Base-by-base conservation (phyloP, 2,888 invertebrate genomes). In the Athalia circularis region DNA sequence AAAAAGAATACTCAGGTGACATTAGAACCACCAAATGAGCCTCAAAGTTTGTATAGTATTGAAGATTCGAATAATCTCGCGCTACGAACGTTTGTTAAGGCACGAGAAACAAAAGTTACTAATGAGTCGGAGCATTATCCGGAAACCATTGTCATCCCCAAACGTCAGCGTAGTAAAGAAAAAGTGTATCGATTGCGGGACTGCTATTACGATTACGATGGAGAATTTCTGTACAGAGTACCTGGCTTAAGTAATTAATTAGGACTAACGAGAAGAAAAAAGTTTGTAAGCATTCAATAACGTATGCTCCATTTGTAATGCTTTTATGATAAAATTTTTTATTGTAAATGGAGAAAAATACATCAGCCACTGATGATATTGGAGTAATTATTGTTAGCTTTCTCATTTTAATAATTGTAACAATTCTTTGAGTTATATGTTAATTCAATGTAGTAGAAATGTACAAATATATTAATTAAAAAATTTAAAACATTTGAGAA, bases 161-260 rank as follows among this genome's bases (percentile, higher is more conserved):
- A 92, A 83, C 92, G 93, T 75, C 91, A 93, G 54, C 92, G 92
- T 83, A 93, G 93, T 83, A 90, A 88, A 85, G 95, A 94, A 47
- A 93, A 92, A 64, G 94, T 94, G 7, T 96, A 95, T 86, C 94
- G 94, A 90, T 92, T 96, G 0, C 93, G 94, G 81, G 95, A 96
- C 90, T 95, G 95, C 84, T 97, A 94, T 88, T 97, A 96, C 90
- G 95, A 96, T 87, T 92, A 94, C 87, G 95, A 96, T 91, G 96
- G 96, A 0, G 92, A 92, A 87, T 96, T 96, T 91, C 91, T 96
- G 78, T 97, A 96, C 87, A 92, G 95, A 85, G 95, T 96, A 65
- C 94, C 95, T 9, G 72, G 72, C 4, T 15, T 72, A 11, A 11
- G 47, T 13, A 47, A 47, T 8, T 72, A 72, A 59, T 59, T 47